These are phyloP conservation scores for Holcopasites calliopsidis DNA, from an alignment of 1,140 invertebrate species.

Conservation along the genomic window DNA sequence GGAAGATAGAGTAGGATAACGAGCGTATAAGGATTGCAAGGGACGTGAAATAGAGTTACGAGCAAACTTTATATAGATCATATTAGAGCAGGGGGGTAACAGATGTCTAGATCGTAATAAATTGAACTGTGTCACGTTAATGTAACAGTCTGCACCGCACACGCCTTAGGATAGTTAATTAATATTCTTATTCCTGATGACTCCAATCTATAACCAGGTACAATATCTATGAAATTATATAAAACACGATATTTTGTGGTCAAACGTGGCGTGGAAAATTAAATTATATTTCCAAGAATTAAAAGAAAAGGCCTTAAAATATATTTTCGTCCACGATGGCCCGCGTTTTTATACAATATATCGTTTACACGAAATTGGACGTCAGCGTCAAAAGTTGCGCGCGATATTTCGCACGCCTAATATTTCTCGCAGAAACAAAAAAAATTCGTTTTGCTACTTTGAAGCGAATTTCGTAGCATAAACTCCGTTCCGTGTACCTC, in stretches of 20 bases:
- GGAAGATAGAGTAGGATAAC: no score
- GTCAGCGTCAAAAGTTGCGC: conserved; percentile 17
- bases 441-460: not conserved
- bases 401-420: conserved; percentile 1
- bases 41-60: not conserved
- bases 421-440: conserved; percentile 6
- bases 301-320: not conserved
- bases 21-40: no score
- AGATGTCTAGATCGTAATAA: not conserved
- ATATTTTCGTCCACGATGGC: not conserved
- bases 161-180: conserved; percentile 12
- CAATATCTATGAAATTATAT: not conserved
- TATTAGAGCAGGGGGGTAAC: not conserved
- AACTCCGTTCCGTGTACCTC: no score
- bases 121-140: not conserved
- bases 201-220: not conserved
- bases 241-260: not conserved
- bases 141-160: not conserved
- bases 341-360: not conserved
- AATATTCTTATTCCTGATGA: not conserved
- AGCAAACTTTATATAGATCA: conserved; percentile 8
- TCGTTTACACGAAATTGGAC: conserved; percentile 8
- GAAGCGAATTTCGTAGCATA: not conserved
- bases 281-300: no score
- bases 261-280: no score